Conservation (phyloP, 2,113 vertebrate species). For the Podiceps cristatus region DNA sequence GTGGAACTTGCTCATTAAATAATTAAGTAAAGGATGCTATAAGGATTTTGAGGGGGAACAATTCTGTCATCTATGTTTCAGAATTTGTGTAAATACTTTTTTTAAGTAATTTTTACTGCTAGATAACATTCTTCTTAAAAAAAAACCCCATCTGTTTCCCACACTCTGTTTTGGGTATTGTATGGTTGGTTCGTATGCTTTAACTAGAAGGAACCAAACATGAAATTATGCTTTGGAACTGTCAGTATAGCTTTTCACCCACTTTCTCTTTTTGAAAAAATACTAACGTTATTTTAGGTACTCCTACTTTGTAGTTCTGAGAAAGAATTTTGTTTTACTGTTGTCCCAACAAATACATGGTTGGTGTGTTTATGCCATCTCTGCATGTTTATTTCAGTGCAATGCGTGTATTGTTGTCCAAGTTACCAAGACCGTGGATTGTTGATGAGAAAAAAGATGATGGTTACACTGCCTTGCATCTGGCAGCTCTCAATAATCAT, state of each 20-base stretch:
- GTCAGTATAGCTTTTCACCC: background rate
- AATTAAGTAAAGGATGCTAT: background rate
- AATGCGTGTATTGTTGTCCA: slow-evolving; percentile 96
- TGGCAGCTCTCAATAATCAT: slow-evolving; percentile 98
- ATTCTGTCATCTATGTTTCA: background rate
- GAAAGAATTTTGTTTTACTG: background rate
- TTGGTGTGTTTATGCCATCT: background rate
- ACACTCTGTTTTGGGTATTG: background rate
- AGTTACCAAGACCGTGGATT: slow-evolving; percentile 97
- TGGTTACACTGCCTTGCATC: slow-evolving; percentile 95
- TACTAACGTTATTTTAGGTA: background rate
- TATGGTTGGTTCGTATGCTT: background rate
- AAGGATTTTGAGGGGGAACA: background rate
- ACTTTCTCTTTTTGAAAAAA: background rate
- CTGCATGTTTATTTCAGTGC: slow-evolving; percentile 81
- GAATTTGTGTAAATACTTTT: background rate
- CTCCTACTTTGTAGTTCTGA: background rate
- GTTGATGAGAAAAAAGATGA: slow-evolving; percentile 99
- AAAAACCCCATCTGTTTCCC: background rate
- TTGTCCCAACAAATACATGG: background rate
- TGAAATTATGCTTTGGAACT: background rate
- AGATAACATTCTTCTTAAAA: background rate
- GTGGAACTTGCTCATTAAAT: background rate
- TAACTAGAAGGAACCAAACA: background rate
- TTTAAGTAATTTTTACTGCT: background rate